phyloP scores from a whole-genome alignment of 2,888 invertebrate genomes.

The Chrysolina oricalcia region DNA sequence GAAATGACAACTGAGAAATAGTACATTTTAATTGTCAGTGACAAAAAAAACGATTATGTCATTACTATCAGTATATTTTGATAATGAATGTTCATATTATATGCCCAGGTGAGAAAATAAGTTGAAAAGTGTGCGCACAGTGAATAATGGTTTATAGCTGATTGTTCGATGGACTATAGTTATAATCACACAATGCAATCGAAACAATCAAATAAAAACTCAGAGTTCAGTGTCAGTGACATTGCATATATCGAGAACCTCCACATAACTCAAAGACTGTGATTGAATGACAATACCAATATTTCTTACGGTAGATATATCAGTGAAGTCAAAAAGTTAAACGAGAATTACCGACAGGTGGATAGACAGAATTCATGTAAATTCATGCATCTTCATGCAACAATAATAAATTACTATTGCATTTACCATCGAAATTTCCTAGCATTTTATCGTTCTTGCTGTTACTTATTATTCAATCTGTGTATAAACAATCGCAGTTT shows the following conservation, averaged over 20 bases:
- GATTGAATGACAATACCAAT: constrained; percentile 46
- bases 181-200: background rate
- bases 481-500: constrained; percentile 28
- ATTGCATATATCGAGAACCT: constrained; percentile 25
- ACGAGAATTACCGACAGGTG: constrained; percentile 30
- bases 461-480: constrained; percentile 23
- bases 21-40: no score
- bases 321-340: constrained; percentile 35
- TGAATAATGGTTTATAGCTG: no score
- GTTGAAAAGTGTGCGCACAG: no score
- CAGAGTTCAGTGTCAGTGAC: constrained; percentile 17
- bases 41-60: no score
- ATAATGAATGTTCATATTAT: no score
- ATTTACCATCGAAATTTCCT: constrained; percentile 28
- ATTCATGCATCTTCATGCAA: constrained; percentile 40
- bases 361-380: constrained; percentile 40
- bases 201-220: constrained; percentile 3
- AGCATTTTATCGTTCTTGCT: constrained; percentile 6
- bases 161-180: no score
- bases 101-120: no score
- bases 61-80: no score
- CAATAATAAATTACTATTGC: constrained; percentile 37
- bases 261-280: constrained; percentile 25
- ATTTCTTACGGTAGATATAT: constrained; percentile 39
- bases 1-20: no score